phyloP scores from a whole-genome alignment of 2,113 vertebrate genomes.

The Puffinus mauretanicus region DNA sequence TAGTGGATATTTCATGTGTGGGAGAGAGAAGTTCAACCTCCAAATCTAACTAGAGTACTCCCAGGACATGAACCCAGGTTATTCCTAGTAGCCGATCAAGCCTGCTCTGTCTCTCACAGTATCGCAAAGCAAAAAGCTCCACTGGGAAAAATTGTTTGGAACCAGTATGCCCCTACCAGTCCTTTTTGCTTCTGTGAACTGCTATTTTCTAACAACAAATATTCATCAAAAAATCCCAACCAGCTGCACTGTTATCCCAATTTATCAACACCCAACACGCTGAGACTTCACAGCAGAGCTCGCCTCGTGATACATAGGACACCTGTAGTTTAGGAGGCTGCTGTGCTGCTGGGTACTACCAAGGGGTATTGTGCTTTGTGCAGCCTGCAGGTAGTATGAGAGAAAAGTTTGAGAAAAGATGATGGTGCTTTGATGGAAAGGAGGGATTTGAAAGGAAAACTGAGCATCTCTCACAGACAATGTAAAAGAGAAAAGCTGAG shows the following conservation, averaged over 20 bases:
- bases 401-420: background rate
- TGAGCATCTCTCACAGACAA: background rate
- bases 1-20: background rate
- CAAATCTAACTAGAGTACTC: background rate
- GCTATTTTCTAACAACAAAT: background rate
- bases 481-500: background rate
- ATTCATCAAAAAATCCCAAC: background rate
- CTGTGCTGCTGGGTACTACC: background rate
- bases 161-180: background rate
- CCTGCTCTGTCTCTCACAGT: background rate
- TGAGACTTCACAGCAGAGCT: background rate
- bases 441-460: background rate
- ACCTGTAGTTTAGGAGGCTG: background rate
- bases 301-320: accelerated
- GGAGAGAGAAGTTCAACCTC: background rate
- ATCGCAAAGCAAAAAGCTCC: background rate
- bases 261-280: background rate
- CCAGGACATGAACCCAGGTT: background rate
- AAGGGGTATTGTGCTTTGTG: background rate
- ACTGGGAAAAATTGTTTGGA: background rate
- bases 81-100: background rate
- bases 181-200: background rate
- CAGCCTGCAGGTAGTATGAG: background rate
- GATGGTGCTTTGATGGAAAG: background rate
- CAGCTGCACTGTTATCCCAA: background rate